These are phyloP conservation scores for Pemphigus obesinymphae DNA, from an alignment of 1,140 invertebrate genomes.

Conservation along the genomic window DNA sequence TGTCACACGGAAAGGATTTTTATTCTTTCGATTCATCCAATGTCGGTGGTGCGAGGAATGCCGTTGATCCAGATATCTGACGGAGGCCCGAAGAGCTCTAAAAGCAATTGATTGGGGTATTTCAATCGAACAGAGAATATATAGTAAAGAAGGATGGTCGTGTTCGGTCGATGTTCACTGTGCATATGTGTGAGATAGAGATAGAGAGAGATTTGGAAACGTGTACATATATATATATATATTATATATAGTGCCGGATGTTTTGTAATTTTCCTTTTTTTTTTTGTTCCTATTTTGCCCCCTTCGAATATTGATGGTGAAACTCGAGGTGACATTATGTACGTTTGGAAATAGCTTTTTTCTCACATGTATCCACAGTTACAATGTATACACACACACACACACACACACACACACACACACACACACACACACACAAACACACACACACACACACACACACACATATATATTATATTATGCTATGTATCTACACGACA, in stretches of 20 bases:
- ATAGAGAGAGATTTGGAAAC: too few species aligned
- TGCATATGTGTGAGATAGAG: too few species aligned
- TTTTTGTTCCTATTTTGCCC: background rate
- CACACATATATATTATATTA: too few species aligned
- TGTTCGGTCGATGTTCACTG: too few species aligned
- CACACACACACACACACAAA: too few species aligned
- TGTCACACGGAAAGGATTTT: constrained; percentile 6
- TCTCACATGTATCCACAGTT: too few species aligned
- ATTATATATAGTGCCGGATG: background rate
- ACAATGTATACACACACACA: too few species aligned
- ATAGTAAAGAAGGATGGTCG: background rate
- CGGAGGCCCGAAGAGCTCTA: background rate
- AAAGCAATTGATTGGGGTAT: background rate
- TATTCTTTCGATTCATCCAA: background rate
- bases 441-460: too few species aligned
- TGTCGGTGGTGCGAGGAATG: background rate
- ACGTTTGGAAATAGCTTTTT: constrained; percentile 3
- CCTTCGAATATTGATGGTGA: background rate
- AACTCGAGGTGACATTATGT: background rate
- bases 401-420: too few species aligned
- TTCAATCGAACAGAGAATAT: background rate
- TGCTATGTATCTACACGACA: too few species aligned
- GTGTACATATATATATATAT: too few species aligned
- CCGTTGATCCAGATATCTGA: constrained; percentile 8
- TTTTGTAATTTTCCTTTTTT: too few species aligned